phyloP scores from a whole-genome alignment of 2,113 vertebrate species.

The Cinclus mexicanus region DNA sequence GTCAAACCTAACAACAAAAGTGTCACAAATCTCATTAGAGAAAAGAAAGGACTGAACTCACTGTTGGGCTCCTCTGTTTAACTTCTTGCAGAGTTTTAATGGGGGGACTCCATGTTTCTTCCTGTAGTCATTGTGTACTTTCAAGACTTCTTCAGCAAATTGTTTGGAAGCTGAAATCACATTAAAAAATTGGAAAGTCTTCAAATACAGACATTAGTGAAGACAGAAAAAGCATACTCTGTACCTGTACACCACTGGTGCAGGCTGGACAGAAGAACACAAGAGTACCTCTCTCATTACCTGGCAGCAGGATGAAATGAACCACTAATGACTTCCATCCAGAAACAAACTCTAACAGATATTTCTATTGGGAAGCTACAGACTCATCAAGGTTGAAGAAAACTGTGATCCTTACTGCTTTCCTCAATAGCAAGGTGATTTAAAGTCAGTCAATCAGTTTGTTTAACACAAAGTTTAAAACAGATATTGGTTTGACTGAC shows the following conservation, averaged over 20 bases:
- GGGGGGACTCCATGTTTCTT: constrained; percentile 87
- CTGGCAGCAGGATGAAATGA: not conserved
- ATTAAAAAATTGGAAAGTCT: not conserved
- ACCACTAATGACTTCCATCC: not conserved
- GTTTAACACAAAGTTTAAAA: not conserved
- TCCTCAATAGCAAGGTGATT: not conserved
- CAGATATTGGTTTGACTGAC: not conserved
- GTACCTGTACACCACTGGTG: not conserved
- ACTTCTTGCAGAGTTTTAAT: constrained; percentile 87
- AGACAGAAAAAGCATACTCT: not conserved
- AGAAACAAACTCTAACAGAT: not conserved
- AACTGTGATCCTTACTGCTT: not conserved
- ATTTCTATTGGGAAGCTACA: not conserved
- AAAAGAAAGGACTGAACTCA: constrained; percentile 72
- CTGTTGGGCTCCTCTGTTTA: constrained; percentile 88
- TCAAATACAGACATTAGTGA: not conserved
- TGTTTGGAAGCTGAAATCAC: constrained; percentile 87
- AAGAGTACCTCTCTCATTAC: not conserved
- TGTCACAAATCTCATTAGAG: not conserved
- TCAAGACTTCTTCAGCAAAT: constrained; percentile 88
- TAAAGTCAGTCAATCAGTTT: not conserved
- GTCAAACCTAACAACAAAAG: not conserved
- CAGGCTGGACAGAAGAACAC: not conserved
- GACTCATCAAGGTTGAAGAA: not conserved
- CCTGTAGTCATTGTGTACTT: constrained; percentile 90